phyloP scores from a whole-genome alignment of 2,797 vertebrate genomes.

The Pseudotriccus pelzelni region DNA sequence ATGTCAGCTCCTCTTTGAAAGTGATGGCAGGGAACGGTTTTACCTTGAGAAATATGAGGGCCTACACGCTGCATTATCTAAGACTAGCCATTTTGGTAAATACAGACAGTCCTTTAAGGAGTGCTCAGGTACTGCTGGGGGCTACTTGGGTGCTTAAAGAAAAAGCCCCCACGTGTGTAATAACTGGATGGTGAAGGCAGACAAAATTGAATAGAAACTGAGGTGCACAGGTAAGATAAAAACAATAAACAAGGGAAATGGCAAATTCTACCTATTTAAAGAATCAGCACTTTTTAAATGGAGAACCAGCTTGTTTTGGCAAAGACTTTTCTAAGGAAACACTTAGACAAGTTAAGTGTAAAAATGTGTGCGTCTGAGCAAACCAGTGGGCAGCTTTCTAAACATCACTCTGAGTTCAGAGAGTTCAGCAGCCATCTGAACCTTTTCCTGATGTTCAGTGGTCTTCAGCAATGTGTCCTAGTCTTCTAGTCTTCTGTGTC shows the following conservation, averaged over 20 bases:
- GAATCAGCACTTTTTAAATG: neutral
- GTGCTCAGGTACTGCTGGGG: neutral
- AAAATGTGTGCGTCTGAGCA: neutral
- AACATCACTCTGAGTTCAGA: neutral
- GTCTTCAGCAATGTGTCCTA: neutral
- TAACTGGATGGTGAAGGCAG: neutral
- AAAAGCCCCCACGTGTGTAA: neutral
- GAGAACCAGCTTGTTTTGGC: neutral
- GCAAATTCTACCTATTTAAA: neutral
- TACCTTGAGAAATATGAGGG: neutral
- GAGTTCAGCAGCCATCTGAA: neutral
- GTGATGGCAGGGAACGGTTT: neutral
- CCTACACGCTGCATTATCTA: neutral
- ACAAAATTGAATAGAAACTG: neutral
- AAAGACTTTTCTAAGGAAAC: neutral
- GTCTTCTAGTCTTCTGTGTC: neutral
- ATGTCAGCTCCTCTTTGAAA: neutral
- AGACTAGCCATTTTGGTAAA: neutral
- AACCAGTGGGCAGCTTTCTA: neutral
- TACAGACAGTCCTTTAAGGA: neutral
- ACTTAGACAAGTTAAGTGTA: neutral
- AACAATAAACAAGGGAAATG: neutral
- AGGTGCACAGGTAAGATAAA: neutral
- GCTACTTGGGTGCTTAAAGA: neutral
- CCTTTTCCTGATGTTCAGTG: neutral